Evolutionary conservation across 2,797 vertebrate genomes (phyloP), one percentile per base, ranked within the genome.

Genomic region (Peromyscus melanophrys): DNA sequence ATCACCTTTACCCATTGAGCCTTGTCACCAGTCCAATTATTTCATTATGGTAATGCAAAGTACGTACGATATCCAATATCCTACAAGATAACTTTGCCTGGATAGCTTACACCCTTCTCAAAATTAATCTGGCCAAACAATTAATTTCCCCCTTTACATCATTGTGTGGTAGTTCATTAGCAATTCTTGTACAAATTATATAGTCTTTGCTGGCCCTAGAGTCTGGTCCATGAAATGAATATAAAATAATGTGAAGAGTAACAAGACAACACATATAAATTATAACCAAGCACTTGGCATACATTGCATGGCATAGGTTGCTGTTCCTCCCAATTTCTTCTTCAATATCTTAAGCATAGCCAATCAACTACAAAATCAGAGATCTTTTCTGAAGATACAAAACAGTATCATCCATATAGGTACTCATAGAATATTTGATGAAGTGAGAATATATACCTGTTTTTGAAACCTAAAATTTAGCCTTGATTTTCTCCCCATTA

Each of bases 351-450:
- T 80, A 34, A 34, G 84, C 27, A 31, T 31, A 83, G 37, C 80
- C 23, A 55, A 17, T n/a, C 21, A 81, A 78, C 29, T 61, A 4
- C 17, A 49, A 88, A 9, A 69, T n/a, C 43, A 65, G 46, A 40
- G 55, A 59, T 7, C 59, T 86, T 92, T 93, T 69, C n/a, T 75
- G 37, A 6, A 89, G 31, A 93, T 21, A 71, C 19, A 65, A n/a
- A 67, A 8, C 19, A 67, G 19, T 52, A 25, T n/a, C 12, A 49
- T 85, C 31, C 25, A 25, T n/a, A 40, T 12, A 37, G 4, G 3
- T 85, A 31, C n/a, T 76, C 43, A 63, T 84, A 43, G 17, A 92
- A 37, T 90, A 86, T 71, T 86, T 67, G 57, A 61, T 92, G 27
- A 59, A 40, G 49, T 67, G 43, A 21, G 43, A 55, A 55, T 92